Percentiles rank a stretch among this genome's conserved stretches.
Conservation (phyloP, 2,888 invertebrate species). For the Hydraecia micacea region DNA sequence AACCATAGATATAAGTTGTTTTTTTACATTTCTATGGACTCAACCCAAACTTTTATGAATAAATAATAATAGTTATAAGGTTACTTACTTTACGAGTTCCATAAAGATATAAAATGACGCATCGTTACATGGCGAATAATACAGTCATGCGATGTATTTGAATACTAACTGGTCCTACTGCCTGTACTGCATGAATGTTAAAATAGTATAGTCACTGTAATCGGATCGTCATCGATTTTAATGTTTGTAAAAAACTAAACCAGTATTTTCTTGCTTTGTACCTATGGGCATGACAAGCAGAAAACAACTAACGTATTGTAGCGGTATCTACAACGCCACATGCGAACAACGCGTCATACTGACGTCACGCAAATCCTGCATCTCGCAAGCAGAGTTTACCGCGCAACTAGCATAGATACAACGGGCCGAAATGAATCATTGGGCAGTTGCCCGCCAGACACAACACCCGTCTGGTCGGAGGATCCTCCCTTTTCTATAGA, state of each 20-base stretch:
- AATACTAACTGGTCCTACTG: slow-evolving; percentile 18
- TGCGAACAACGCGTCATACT: too few species aligned
- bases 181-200: background rate
- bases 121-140: slow-evolving; percentile 13
- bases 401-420: too few species aligned
- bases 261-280: background rate
- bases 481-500: too few species aligned
- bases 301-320: too few species aligned
- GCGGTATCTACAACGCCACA: too few species aligned
- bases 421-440: too few species aligned
- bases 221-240: background rate
- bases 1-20: too few species aligned
- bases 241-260: slow-evolving; percentile 5
- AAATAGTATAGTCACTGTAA: slow-evolving; percentile 7
- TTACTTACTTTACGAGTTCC: background rate
- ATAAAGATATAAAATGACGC: slow-evolving; percentile 25
- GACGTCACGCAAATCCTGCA: too few species aligned
- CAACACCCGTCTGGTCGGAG: too few species aligned
- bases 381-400: too few species aligned
- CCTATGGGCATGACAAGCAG: slow-evolving; percentile 1
- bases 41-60: background rate
- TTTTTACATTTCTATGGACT: background rate
- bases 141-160: slow-evolving; percentile 17
- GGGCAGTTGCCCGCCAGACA: too few species aligned
- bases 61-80: background rate